These are phyloP conservation scores for Anas platyrhynchos DNA, from an alignment of 2,113 vertebrate genomes.

Conservation along the genomic window DNA sequence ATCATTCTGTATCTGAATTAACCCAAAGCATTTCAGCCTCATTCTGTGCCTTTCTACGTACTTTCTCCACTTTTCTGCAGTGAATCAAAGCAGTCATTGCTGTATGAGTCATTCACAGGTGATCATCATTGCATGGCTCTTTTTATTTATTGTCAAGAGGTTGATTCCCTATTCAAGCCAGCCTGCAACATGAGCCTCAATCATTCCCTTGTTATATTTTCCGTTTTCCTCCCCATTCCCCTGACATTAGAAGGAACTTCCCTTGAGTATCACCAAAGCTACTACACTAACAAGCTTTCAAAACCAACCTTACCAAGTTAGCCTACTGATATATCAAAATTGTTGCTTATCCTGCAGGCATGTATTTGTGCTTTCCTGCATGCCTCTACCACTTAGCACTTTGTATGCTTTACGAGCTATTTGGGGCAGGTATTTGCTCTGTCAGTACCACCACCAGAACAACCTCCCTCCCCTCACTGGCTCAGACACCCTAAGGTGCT, in stretches of 20 bases:
- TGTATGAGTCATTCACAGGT: background rate
- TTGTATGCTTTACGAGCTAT: background rate
- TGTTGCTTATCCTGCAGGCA: background rate
- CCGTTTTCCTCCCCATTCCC: background rate
- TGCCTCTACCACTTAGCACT: background rate
- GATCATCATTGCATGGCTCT: background rate
- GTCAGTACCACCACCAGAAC: background rate
- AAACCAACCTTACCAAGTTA: background rate
- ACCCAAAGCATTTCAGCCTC: background rate
- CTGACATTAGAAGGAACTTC: background rate
- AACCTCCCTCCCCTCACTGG: background rate
- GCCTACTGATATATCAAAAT: background rate
- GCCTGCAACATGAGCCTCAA: background rate
- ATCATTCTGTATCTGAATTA: background rate
- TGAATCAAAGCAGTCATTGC: background rate
- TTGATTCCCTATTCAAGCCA: background rate
- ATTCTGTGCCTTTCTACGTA: background rate
- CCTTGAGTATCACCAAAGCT: background rate
- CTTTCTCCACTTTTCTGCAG: background rate
- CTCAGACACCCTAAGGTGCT: background rate
- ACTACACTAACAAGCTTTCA: background rate
- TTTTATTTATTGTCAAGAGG: background rate
- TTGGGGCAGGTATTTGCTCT: background rate
- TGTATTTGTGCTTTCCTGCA: accelerated
- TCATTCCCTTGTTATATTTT: background rate